Base-by-base conservation (phyloP, 2,113 vertebrate genomes). In the Microtus oregoni region DNA sequence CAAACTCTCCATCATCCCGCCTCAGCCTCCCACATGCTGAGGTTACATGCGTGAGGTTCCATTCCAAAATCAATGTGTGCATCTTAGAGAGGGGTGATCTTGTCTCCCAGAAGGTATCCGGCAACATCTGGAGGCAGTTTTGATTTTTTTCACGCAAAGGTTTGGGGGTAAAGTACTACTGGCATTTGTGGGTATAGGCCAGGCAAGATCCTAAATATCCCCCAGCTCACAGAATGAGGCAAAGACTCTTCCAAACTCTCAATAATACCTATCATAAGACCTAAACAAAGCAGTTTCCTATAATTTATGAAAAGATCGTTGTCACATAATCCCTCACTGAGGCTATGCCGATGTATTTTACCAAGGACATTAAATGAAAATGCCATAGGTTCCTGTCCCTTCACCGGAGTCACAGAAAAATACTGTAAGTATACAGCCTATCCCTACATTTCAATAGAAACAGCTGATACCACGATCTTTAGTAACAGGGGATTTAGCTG, bases 331-430 rank as follows among this genome's bases (percentile, higher is more conserved):
- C 11, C 94, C 85, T 52, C 70, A 26, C 11, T 35, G 30, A 85
- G 55, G 12, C 26, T 78, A 63, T 38, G 41, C 81, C 50, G 32
- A 65, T 65, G 10, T 79, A 50, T 70, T 30, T 90, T 92, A 70
- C 68, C 55, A 96, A 96, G 63, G 78, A 17, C 78, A 92, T 44
- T 68, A 77, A 11, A 47, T 24, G 28, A 88, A 63, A 89, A 85
- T 72, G 0, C 28, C 61, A 41, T 83, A 20, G 55, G 70, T 81
- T 89, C 50, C 50, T 87, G 65, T 47, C 1, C 7, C n/a, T 63
- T 63, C 61, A 58, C 20, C 30, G 63, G 50, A 78, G 44, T 77
- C 52, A 82, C 17, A 77, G 3, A 68, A 38, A 55, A 41, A 75
- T 4, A 65, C 22, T 55, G 11, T 17, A 92, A 3, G 11, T 61